These are phyloP conservation scores for Chloromyia formosa DNA, from an alignment of 2,888 invertebrate species.

Conservation along the genomic window DNA sequence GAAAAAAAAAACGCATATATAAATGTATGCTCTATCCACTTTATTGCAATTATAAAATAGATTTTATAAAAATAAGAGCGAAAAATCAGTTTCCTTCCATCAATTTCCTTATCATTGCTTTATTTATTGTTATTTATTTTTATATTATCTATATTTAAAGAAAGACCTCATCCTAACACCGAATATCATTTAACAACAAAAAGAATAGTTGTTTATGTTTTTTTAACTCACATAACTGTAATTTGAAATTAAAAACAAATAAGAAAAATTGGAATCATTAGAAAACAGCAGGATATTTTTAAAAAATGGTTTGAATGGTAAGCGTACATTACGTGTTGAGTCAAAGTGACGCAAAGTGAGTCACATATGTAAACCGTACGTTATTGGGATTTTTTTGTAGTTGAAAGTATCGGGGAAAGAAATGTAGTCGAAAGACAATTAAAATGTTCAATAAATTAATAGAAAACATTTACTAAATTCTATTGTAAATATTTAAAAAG, in stretches of 20 bases:
- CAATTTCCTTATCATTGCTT: constrained; percentile 24
- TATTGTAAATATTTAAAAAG: constrained; percentile 43
- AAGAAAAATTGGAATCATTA: neutral
- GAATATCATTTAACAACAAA: neutral
- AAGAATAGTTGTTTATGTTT: neutral
- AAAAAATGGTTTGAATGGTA: neutral
- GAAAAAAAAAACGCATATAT: constrained; percentile 19
- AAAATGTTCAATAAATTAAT: constrained; percentile 6
- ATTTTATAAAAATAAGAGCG: too few species aligned
- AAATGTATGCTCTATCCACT: constrained; percentile 7
- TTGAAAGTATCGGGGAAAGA: neutral
- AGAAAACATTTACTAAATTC: constrained; percentile 32
- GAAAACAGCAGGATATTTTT: neutral
- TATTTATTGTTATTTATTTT: constrained; percentile 43
- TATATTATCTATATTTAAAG: constrained; percentile 27
- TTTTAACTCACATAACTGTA: neutral
- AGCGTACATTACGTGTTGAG: too few species aligned
- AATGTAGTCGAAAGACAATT: constrained; percentile 6
- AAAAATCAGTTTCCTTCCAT: constrained; percentile 30
- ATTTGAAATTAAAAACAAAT: neutral
- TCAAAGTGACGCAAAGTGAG: too few species aligned
- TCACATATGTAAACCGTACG: neutral
- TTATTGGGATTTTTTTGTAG: constrained; percentile 9
- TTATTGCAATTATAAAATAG: neutral
- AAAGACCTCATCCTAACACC: constrained; percentile 21